Evolutionary conservation across 2,888 invertebrate genomes (phyloP).

Genomic region (Abscondita cerata): DNA sequence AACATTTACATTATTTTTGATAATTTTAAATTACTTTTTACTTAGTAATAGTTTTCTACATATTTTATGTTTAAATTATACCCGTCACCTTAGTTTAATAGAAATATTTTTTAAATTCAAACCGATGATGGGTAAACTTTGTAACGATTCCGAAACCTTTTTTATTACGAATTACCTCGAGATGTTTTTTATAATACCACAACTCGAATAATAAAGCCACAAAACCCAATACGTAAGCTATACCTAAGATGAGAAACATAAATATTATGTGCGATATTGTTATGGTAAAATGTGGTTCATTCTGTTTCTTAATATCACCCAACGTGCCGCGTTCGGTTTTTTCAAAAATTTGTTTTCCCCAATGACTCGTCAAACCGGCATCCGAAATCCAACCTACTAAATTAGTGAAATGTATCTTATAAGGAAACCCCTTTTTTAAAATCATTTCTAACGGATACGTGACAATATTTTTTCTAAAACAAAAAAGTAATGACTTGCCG

Average conservation of each 20-base stretch:
- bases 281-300: background rate
- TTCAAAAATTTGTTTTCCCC: conserved; percentile 39
- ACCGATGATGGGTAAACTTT: too few species aligned
- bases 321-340: background rate
- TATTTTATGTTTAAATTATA: too few species aligned
- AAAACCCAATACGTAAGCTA: conserved; percentile 5
- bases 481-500: conserved; percentile 40
- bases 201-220: conserved; percentile 2
- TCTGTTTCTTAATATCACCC: background rate
- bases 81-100: too few species aligned
- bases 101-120: too few species aligned
- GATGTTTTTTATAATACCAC: too few species aligned
- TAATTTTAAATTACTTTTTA: too few species aligned
- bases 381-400: conserved; percentile 45
- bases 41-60: too few species aligned
- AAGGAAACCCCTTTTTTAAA: conserved; percentile 52
- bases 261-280: conserved; percentile 2
- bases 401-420: conserved; percentile 44
- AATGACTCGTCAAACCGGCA: conserved; percentile 44
- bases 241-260: background rate
- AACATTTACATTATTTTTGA: too few species aligned
- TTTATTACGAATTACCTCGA: too few species aligned
- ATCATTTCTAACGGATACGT: conserved; percentile 51
- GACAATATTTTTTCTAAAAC: conserved; percentile 45
- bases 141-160: too few species aligned